phyloP scores from a whole-genome alignment of 2,888 invertebrate genomes.

The Allygus modestus region DNA sequence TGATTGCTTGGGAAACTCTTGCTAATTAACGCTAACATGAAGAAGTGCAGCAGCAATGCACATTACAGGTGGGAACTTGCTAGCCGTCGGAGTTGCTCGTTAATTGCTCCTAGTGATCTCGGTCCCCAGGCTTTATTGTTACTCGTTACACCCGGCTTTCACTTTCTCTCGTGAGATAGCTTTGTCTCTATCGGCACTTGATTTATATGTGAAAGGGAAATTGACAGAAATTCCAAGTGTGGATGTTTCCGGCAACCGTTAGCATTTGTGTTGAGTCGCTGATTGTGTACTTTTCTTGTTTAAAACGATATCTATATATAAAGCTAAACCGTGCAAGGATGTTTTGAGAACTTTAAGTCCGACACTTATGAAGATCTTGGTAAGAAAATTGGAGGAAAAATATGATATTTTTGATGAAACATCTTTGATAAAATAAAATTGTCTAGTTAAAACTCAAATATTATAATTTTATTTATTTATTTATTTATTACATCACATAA shows the following conservation, averaged over 20 bases:
- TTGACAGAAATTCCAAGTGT: neutral
- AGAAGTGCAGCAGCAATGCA: constrained; percentile 19
- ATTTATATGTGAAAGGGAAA: constrained; percentile 44
- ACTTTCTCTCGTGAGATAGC: constrained; percentile 24
- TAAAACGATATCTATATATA: too few species aligned
- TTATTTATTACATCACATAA: too few species aligned
- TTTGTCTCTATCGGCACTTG: constrained; percentile 29
- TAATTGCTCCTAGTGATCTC: neutral
- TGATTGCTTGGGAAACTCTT: constrained; percentile 36
- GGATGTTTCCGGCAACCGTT: neutral
- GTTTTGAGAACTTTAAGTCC: too few species aligned
- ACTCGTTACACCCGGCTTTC: constrained; percentile 19
- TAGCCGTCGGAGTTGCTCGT: neutral
- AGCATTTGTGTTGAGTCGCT: neutral
- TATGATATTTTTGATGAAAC: too few species aligned
- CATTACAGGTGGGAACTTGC: neutral
- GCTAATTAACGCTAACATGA: constrained; percentile 16
- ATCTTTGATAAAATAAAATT: too few species aligned
- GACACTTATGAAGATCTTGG: too few species aligned
- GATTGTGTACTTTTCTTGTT: too few species aligned
- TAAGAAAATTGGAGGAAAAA: too few species aligned
- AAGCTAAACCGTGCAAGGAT: too few species aligned
- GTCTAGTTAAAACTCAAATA: too few species aligned
- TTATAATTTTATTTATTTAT: too few species aligned
- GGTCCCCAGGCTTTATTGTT: constrained; percentile 24